A percentile compares a stretch with the other conserved stretches of the same genome.
Conservation (phyloP, 2,888 invertebrate genomes). For the Chromoteleia sp. region DNA sequence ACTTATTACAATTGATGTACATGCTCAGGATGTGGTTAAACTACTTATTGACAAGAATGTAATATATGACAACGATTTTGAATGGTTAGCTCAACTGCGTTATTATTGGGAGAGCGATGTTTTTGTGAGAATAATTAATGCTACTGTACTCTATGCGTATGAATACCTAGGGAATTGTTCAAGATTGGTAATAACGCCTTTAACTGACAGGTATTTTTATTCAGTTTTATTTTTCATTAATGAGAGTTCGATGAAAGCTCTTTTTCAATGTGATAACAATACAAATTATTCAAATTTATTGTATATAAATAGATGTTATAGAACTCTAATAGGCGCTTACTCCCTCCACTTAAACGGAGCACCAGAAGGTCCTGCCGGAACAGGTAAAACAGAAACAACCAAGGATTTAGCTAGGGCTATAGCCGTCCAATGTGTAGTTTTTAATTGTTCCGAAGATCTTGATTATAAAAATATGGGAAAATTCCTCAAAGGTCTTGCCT, state of each 20-base stretch:
- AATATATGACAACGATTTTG: conserved; percentile 90
- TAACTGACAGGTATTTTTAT: conserved; percentile 87
- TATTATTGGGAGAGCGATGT: conserved; percentile 92
- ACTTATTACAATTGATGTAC: conserved; percentile 93
- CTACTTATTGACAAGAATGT: conserved; percentile 88
- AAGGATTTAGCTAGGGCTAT: conserved; percentile 97
- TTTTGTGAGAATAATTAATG: conserved; percentile 91
- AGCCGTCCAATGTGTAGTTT: conserved; percentile 95
- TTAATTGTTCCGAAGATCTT: conserved; percentile 94
- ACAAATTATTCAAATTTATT: too few relatives aligned
- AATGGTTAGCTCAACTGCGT: conserved; percentile 93
- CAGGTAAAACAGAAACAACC: conserved; percentile 96
- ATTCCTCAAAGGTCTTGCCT: conserved; percentile 93
- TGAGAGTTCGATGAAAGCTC: too few relatives aligned
- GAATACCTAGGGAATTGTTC: conserved; percentile 94
- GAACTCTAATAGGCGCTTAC: conserved; percentile 93
- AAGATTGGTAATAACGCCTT: conserved; percentile 90
- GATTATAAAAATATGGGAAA: conserved; percentile 95
- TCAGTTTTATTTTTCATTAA: too few relatives aligned
- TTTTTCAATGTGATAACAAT: too few relatives aligned
- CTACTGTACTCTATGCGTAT: conserved; percentile 91
- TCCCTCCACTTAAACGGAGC: conserved; percentile 94
- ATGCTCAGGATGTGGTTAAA: conserved; percentile 92
- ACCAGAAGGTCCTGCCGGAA: conserved; percentile 94
- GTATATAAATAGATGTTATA: conserved; percentile 91